Evolutionary conservation across 2,888 invertebrate genomes (phyloP), one percentile per base, ranked within the genome.

Genomic region (Shargacucullia verbasci): DNA sequence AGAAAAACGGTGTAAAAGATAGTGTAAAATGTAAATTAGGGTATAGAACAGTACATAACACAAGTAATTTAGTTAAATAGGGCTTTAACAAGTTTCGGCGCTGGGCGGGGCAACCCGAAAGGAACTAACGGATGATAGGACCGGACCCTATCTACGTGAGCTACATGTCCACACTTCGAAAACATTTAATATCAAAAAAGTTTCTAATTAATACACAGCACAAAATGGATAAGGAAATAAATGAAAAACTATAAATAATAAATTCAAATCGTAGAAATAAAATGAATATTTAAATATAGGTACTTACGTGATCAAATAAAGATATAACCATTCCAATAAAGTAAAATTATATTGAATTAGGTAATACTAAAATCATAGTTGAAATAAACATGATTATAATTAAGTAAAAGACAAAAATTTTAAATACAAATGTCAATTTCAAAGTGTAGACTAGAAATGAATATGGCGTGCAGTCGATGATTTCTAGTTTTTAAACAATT

Each of bases 61-160:
- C 78, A 83, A 81, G 76, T 80, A 78, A 79, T 82, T 82, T 76
- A 70, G 45, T 69, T 66, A 72, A 77, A 77, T 82, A 86, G 87
- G 87, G 86, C 76, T 89, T 84, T 81, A 79, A 82, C 68, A 82
- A 85, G 79, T 88, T 87, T 89, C 87, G 93, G 93, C 93, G 90
- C 86, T 90, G 92, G 93, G 93, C 93, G 92, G 93, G 93, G 93
- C 82, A 83, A 88, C 92, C 91, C 89, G 83, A 83, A 85, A 85
- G 82, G 80, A 85, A 80, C 68, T 78, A 80, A 85, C 72, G 77
- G 72, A 78, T 81, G 74, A 78, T 58, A 81, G 79, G 82, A 84
- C 78, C 81, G 81, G 75, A 79, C 87, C 91, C 90, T 89, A 89
- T 76, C 85, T 90, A 91, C 83, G 79, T 89, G 85, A 87, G 79